Evolutionary conservation across 1,140 invertebrate species (phyloP).

Genomic region (Pemphigus obesinymphae): DNA sequence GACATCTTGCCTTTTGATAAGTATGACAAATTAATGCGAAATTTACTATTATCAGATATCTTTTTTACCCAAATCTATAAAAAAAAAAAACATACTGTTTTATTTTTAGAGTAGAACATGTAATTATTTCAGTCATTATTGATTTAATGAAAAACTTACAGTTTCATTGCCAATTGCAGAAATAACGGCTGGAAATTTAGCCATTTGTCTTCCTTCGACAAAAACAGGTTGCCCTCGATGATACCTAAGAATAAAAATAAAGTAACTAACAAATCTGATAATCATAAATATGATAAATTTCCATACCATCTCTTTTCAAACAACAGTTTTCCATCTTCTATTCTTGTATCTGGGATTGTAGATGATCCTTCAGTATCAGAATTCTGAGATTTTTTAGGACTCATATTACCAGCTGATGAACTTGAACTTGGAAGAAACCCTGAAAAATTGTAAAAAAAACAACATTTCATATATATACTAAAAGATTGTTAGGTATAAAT

Average conservation of each 20-base stretch:
- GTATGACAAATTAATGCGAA: conserved; percentile 77
- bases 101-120: neutral
- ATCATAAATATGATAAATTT: neutral
- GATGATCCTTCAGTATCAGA: conserved; percentile 19
- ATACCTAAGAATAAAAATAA: conserved; percentile 59
- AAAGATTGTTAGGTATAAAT: no score
- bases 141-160: conserved; percentile 57
- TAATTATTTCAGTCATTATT: no score
- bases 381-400: conserved; percentile 21
- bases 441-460: neutral
- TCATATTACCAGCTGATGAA: conserved; percentile 27
- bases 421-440: conserved; percentile 3
- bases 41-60: conserved; percentile 70
- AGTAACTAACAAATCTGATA: neutral
- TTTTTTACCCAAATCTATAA: conserved; percentile 88
- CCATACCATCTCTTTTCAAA: conserved; percentile 86
- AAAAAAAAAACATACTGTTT: conserved; percentile 46
- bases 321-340: conserved; percentile 89
- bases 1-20: conserved; percentile 81
- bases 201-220: conserved; percentile 79
- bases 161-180: conserved; percentile 82
- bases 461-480: neutral
- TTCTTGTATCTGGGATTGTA: conserved; percentile 49
- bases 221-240: conserved; percentile 88
- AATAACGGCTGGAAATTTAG: conserved; percentile 78